Evolutionary conservation across 2,113 vertebrate genomes (phyloP).

Genomic region (Cochlearius cochlearius): DNA sequence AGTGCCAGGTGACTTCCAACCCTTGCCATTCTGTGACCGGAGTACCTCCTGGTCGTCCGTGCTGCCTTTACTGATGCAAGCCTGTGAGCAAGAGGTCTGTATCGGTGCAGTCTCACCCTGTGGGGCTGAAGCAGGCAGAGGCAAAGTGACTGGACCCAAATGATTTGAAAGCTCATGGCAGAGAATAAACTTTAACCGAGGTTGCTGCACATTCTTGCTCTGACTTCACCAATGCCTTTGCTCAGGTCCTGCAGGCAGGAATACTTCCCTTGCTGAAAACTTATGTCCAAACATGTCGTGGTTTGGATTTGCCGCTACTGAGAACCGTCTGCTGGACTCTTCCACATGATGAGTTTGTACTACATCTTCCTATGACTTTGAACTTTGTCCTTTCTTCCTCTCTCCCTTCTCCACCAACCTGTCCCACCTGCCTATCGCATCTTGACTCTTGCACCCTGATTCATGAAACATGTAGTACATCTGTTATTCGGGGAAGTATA

Average conservation of each 20-base stretch:
- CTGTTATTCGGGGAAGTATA: not conserved
- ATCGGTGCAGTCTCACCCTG: fast-evolving
- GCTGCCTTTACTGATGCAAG: not conserved
- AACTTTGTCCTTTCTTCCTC: not conserved
- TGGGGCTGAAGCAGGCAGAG: not conserved
- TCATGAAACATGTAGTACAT: not conserved
- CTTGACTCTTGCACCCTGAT: not conserved
- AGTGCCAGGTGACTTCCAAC: not conserved
- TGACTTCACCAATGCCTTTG: not conserved
- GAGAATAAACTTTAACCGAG: not conserved
- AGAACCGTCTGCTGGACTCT: not conserved
- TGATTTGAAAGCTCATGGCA: not conserved
- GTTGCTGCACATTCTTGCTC: not conserved
- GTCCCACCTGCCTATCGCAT: fast-evolving
- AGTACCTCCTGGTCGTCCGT: not conserved
- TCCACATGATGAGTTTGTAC: not conserved
- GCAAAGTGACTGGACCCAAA: not conserved
- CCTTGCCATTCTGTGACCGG: too few relatives aligned
- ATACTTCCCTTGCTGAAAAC: not conserved
- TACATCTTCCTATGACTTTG: not conserved
- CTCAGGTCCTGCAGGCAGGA: not conserved
- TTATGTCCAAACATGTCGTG: fast-evolving
- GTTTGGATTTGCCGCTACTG: not conserved
- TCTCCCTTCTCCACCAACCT: not conserved
- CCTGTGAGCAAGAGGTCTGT: not conserved